Conservation (phyloP, 2,888 invertebrate genomes). For the Campopleginae sp. region DNA sequence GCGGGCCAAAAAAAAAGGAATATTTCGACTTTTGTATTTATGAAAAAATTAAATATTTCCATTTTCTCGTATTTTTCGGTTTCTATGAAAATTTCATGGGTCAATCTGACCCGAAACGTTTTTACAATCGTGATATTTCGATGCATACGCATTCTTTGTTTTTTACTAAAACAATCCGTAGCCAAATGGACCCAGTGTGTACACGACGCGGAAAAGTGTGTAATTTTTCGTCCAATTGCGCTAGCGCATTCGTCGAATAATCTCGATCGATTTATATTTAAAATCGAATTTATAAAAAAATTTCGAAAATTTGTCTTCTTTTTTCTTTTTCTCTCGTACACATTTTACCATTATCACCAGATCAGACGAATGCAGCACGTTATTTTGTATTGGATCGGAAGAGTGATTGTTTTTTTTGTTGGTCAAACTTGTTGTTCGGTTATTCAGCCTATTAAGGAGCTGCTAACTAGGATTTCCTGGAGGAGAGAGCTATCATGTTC, state of each 20-base stretch:
- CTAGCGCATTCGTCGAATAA: too few relatives aligned
- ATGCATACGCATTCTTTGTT: too few relatives aligned
- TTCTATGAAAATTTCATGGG: too few relatives aligned
- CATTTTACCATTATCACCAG: background rate
- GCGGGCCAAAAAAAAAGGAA: background rate
- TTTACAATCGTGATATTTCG: too few relatives aligned
- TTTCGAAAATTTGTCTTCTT: background rate
- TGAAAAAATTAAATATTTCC: background rate
- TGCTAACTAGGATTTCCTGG: conserved; percentile 32
- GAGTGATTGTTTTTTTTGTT: conserved; percentile 44
- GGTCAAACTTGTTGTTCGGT: conserved; percentile 35
- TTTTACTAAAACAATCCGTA: too few relatives aligned
- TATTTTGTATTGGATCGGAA: conserved; percentile 1
- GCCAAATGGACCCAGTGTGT: too few relatives aligned
- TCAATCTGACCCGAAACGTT: too few relatives aligned
- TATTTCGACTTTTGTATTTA: background rate
- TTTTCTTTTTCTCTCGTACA: background rate
- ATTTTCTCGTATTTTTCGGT: background rate
- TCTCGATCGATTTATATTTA: too few relatives aligned
- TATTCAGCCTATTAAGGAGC: conserved; percentile 35
- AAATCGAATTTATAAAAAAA: too few relatives aligned
- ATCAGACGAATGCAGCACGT: background rate
- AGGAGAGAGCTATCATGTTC: conserved; percentile 35
- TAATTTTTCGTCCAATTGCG: too few relatives aligned
- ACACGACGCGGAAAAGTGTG: too few relatives aligned